Evolutionary conservation across 2,888 invertebrate genomes (phyloP).

Genomic region (Euproctis similis): DNA sequence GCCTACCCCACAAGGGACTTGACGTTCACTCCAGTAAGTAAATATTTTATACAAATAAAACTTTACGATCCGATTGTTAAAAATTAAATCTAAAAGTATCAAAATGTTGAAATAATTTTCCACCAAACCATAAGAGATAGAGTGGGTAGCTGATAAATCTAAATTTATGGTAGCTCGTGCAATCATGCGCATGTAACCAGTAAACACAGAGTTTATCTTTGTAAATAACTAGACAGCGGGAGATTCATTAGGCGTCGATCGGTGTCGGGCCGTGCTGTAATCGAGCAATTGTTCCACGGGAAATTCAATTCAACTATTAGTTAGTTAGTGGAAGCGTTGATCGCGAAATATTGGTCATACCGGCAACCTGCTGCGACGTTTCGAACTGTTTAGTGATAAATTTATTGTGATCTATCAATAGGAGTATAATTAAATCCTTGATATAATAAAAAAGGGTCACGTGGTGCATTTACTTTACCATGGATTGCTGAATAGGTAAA

Average conservation of each 20-base stretch:
- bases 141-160: constrained; percentile 50
- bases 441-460: constrained; percentile 60
- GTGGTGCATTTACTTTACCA: constrained; percentile 46
- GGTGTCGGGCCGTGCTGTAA: constrained; percentile 63
- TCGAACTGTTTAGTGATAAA: constrained; percentile 64
- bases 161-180: constrained; percentile 71
- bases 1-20: no score
- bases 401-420: constrained; percentile 58
- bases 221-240: constrained; percentile 70
- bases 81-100: no score
- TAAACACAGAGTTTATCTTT: constrained; percentile 70
- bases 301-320: constrained; percentile 67
- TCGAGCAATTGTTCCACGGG: constrained; percentile 71
- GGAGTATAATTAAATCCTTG: constrained; percentile 66
- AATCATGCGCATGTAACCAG: constrained; percentile 70
- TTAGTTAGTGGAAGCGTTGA: constrained; percentile 42
- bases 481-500: no score
- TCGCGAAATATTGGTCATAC: constrained; percentile 55
- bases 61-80: no score
- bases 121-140: no score
- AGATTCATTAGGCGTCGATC: constrained; percentile 75
- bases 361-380: constrained; percentile 57
- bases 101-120: no score
- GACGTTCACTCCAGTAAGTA: no score
- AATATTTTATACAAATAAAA: no score